Evolutionary conservation across 92 coral and sea anemone genomes (phyloP).

Genomic region (Palythoa caribaeorum): DNA sequence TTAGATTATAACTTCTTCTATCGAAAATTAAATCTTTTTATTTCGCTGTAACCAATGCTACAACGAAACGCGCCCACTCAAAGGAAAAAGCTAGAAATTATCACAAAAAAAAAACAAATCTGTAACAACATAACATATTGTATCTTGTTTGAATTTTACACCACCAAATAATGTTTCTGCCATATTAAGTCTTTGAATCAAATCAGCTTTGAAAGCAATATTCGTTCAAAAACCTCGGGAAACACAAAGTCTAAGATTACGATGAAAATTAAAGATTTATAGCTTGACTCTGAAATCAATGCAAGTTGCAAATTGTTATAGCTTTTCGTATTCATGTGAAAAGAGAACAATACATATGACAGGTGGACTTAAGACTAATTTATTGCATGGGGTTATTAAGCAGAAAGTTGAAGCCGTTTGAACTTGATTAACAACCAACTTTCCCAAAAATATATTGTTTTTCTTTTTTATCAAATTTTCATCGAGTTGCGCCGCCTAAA

Average conservation of each 20-base stretch:
- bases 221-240: conserved; percentile 4
- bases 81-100: conserved; percentile 3
- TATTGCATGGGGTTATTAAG: conserved; percentile 14
- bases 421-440: background rate
- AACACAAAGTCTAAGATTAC: conserved; percentile 18
- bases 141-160: background rate
- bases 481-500: background rate
- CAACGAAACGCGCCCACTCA: conserved; percentile 37
- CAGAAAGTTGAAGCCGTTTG: conserved; percentile 16
- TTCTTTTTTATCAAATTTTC: background rate
- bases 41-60: background rate
- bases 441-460: background rate
- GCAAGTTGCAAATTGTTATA: conserved; percentile 46
- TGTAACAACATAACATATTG: background rate
- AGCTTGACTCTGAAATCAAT: conserved; percentile 32
- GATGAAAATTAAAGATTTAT: background rate
- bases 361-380: conserved; percentile 33
- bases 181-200: background rate
- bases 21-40: background rate
- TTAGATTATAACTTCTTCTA: conserved; percentile 6
- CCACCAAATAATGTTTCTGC: conserved; percentile 13
- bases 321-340: conserved; percentile 44
- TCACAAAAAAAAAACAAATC: background rate
- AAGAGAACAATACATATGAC: conserved; percentile 15
- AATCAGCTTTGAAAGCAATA: background rate